These are phyloP conservation scores for Piscicola geometra DNA, from an alignment of 2,888 invertebrate species.

Conservation along the genomic window DNA sequence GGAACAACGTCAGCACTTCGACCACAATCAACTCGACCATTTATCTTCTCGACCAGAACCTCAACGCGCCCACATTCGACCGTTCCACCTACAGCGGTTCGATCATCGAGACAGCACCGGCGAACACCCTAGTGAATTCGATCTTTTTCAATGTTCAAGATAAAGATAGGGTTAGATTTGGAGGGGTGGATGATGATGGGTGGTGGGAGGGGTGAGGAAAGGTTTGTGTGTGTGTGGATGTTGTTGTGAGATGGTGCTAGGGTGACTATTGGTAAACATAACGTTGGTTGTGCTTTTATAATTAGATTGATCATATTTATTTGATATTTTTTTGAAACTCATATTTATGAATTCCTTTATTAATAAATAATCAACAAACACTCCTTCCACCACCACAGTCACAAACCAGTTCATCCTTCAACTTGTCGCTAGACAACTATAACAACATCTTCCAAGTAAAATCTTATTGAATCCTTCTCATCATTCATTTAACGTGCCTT, in stretches of 20 bases:
- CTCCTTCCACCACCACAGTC: no score
- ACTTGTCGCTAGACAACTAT: background rate
- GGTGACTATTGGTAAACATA: no score
- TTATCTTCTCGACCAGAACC: conserved; percentile 28
- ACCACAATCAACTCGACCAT: conserved; percentile 29
- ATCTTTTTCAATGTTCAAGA: conserved; percentile 34
- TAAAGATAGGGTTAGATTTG: conserved; percentile 29
- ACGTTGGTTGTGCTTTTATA: no score
- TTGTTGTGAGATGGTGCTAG: no score
- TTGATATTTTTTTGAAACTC: no score
- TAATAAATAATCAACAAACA: no score
- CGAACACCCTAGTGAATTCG: conserved; percentile 32
- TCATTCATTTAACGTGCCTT: no score
- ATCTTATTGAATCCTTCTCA: no score
- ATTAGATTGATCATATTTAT: no score
- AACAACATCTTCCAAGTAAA: background rate
- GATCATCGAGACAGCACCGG: conserved; percentile 29
- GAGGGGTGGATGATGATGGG: background rate
- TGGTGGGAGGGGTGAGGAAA: background rate
- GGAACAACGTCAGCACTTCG: conserved; percentile 10
- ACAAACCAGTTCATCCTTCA: background rate
- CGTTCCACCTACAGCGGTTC: conserved; percentile 18
- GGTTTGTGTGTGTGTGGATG: no score
- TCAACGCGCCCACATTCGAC: conserved; percentile 33
- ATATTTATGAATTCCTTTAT: no score